Evolutionary conservation across 2,113 vertebrate species (phyloP).

Genomic region (Patagioenas fasciata): DNA sequence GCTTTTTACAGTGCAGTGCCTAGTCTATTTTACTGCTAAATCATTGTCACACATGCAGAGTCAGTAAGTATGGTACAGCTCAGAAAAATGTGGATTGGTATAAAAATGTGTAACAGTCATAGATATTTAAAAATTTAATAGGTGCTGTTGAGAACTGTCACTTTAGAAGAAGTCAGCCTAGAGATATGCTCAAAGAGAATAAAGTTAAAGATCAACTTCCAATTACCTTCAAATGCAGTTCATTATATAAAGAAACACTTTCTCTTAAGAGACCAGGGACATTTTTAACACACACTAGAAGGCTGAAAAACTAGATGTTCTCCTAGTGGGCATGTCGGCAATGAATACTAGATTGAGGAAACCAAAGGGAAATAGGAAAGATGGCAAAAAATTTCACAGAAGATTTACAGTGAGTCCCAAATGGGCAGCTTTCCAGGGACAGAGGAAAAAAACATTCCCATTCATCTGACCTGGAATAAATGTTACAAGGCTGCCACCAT

Average conservation of each 20-base stretch:
- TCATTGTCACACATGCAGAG: not conserved
- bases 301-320: not conserved
- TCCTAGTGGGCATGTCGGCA: constrained; percentile 35
- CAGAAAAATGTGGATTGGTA: not conserved
- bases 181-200: not conserved
- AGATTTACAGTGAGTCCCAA: constrained; percentile 47
- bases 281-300: not conserved
- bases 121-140: not conserved
- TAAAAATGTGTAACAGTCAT: not conserved
- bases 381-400: constrained; percentile 58
- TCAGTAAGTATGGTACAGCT: not conserved
- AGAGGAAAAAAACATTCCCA: not conserved
- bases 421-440: constrained; percentile 1
- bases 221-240: not conserved
- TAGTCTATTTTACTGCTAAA: not conserved
- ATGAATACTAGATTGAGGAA: constrained; percentile 59
- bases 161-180: not conserved
- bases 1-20: not conserved
- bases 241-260: not conserved
- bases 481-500: constrained; percentile 61
- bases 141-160: not conserved
- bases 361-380: constrained; percentile 42
- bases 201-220: constrained; percentile 5
- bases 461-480: constrained; percentile 6
- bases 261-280: not conserved